These are phyloP conservation scores for Myopa testacea DNA, from an alignment of 2,888 invertebrate species.

Conservation along the genomic window DNA sequence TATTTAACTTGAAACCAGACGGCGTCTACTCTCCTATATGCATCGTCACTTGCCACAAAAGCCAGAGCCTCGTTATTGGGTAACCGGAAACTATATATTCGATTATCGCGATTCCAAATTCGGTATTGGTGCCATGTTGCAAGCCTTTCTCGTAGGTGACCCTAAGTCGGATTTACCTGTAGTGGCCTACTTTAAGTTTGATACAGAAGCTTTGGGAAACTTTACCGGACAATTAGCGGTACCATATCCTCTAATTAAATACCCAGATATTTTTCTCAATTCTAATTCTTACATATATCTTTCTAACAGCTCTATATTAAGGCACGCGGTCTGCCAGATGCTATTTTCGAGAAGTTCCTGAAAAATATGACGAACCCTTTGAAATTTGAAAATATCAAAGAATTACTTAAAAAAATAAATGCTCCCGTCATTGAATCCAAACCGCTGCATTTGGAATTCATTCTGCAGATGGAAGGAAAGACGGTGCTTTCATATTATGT, in stretches of 20 bases:
- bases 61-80: constrained; percentile 72
- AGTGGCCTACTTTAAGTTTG: constrained; percentile 72
- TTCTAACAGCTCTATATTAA: constrained; percentile 73
- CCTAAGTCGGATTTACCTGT: constrained; percentile 75
- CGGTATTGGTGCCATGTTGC: constrained; percentile 73
- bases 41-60: constrained; percentile 74
- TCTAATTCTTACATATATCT: background rate
- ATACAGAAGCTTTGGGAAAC: constrained; percentile 72
- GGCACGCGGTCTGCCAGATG: constrained; percentile 67
- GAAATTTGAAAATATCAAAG: constrained; percentile 71
- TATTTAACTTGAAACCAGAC: constrained; percentile 65
- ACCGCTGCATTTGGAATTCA: constrained; percentile 76
- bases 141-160: constrained; percentile 76
- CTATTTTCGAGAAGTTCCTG: constrained; percentile 68
- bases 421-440: constrained; percentile 67
- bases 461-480: constrained; percentile 76
- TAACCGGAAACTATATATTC: constrained; percentile 79
- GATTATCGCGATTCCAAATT: constrained; percentile 76
- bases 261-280: background rate
- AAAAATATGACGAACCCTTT: constrained; percentile 69
- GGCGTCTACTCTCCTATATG: constrained; percentile 75
- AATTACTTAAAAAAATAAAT: constrained; percentile 69
- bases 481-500: constrained; percentile 76
- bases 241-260: constrained; percentile 9
- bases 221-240: constrained; percentile 73